These are phyloP conservation scores for Pseudopipra pipra DNA, from an alignment of 2,113 vertebrate genomes.

Conservation along the genomic window DNA sequence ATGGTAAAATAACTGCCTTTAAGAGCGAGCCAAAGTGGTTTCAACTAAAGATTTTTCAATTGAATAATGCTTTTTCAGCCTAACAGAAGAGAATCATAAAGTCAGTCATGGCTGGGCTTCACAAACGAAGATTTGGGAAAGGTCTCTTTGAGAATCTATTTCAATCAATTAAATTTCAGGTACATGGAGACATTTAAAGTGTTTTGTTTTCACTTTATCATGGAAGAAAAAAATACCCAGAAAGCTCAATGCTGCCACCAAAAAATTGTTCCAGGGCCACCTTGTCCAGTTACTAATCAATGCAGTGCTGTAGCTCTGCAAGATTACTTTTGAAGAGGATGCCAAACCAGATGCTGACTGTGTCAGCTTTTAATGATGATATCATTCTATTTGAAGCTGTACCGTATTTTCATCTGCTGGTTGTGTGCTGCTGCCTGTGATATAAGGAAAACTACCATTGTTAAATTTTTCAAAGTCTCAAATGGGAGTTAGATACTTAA, in stretches of 20 bases:
- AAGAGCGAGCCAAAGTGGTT: neutral
- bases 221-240: neutral
- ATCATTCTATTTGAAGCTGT: neutral
- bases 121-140: no score
- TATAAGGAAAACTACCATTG: neutral
- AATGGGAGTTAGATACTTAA: neutral
- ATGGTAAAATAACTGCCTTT: neutral
- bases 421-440: neutral
- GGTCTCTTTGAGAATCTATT: neutral
- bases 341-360: neutral
- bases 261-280: neutral
- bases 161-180: neutral
- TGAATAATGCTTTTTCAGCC: neutral
- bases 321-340: neutral
- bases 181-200: neutral
- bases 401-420: neutral
- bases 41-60: neutral
- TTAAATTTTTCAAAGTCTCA: neutral
- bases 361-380: neutral
- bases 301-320: neutral
- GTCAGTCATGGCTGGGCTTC: no score
- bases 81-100: neutral
- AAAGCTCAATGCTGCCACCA: neutral
- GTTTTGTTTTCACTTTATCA: neutral
- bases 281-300: neutral